Percentiles rank a stretch among this genome's conserved stretches.
phyloP scores from a whole-genome alignment of 2,113 vertebrate species.

The Neoarius graeffei region DNA sequence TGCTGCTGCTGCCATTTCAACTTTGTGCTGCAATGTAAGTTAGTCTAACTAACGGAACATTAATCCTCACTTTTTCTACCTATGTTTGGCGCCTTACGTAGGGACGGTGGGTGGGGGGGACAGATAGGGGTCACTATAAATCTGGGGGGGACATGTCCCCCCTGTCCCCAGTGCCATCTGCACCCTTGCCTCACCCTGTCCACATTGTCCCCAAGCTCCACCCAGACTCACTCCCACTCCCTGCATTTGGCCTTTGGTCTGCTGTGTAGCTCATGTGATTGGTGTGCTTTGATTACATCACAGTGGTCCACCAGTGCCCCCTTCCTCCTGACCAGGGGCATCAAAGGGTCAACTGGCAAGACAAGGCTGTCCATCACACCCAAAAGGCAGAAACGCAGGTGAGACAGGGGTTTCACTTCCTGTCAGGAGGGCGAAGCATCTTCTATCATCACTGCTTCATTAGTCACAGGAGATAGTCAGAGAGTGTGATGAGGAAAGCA shows the following conservation, averaged over 20 bases:
- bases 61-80: no score
- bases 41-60: no score
- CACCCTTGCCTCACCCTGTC: neutral
- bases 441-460: conserved; percentile 62
- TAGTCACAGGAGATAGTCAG: conserved; percentile 43
- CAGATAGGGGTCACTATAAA: no score
- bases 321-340: conserved; percentile 71
- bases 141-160: no score
- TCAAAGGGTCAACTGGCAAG: conserved; percentile 58
- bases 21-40: no score
- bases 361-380: conserved; percentile 52
- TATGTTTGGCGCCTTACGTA: no score
- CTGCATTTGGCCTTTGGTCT: conserved; percentile 83
- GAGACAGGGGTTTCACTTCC: conserved; percentile 16
- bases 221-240: conserved; percentile 87
- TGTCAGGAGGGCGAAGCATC: conserved; percentile 63
- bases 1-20: no score
- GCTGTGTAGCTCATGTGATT: conserved; percentile 84
- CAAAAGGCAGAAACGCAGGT: neutral
- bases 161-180: no score
- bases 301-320: conserved; percentile 82
- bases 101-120: no score
- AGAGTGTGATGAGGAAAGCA: neutral
- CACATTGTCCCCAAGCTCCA: neutral
- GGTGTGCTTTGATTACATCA: conserved; percentile 84